Evolutionary conservation across 2,113 vertebrate genomes (phyloP).

Genomic region (Oreochromis spilurus): DNA sequence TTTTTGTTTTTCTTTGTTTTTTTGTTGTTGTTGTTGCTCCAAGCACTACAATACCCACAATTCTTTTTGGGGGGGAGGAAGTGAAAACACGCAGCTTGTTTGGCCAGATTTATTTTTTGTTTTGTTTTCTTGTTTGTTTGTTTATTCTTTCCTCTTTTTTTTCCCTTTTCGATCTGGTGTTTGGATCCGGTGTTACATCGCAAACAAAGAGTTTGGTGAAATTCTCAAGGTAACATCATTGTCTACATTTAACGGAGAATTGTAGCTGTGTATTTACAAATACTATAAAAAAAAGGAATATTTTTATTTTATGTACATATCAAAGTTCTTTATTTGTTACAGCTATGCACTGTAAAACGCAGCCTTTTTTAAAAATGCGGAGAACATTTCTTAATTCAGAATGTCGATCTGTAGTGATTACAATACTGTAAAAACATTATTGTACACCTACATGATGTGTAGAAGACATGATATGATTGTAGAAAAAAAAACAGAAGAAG

Average conservation of each 20-base stretch:
- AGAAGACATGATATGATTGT: constrained; percentile 96
- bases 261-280: constrained; percentile 94
- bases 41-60: constrained; percentile 80
- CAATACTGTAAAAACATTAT: constrained; percentile 82
- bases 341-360: constrained; percentile 99
- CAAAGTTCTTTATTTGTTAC: constrained; percentile 97
- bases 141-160: constrained; percentile 5
- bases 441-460: constrained; percentile 91
- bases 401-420: constrained; percentile 92
- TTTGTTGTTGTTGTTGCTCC: constrained; percentile 52
- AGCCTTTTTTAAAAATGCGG: constrained; percentile 92
- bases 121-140: background rate
- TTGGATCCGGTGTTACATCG: constrained; percentile 84
- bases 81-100: constrained; percentile 84
- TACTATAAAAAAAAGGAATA: constrained; percentile 84
- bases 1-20: constrained; percentile 44
- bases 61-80: constrained; percentile 70
- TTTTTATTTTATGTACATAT: constrained; percentile 99
- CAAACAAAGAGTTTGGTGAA: constrained; percentile 69
- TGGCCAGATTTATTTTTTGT: constrained; percentile 48
- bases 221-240: constrained; percentile 80
- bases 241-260: constrained; percentile 82
- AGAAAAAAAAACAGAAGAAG: constrained; percentile 54
- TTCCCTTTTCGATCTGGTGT: constrained; percentile 72
- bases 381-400: constrained; percentile 95